Percentiles rank a stretch among this genome's conserved stretches.
Conservation (phyloP, 37 sponge, comb jelly and placozoan species). For the Amphimedon queenslandica region DNA sequence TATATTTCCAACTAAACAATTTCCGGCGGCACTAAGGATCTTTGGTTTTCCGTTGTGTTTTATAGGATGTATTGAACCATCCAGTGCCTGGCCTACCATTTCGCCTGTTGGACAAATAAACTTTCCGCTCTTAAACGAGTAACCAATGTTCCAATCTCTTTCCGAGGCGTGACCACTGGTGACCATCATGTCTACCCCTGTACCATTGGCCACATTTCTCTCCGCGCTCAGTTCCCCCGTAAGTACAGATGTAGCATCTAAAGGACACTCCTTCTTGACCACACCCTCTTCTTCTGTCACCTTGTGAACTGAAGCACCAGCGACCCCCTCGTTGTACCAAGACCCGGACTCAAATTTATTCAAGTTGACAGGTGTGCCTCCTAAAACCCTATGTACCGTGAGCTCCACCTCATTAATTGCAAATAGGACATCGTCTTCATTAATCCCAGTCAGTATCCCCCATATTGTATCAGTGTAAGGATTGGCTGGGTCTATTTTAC, state of each 20-base stretch:
- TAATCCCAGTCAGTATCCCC: constrained; percentile 61
- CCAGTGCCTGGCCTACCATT: constrained; percentile 13
- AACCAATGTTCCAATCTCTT: constrained; percentile 46
- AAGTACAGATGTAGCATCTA: constrained; percentile 36
- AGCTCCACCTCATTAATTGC: constrained; percentile 41
- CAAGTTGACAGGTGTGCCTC: constrained; percentile 31
- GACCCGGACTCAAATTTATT: constrained; percentile 50
- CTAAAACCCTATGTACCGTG: constrained; percentile 26
- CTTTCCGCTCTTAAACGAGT: constrained; percentile 33
- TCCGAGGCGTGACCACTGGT: constrained; percentile 73
- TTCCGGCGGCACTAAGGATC: constrained; percentile 61
- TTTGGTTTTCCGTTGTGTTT: constrained; percentile 28
- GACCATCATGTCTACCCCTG: constrained; percentile 61
- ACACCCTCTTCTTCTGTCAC: background rate
- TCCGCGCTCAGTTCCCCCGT: constrained; percentile 25
- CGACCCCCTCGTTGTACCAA: constrained; percentile 46
- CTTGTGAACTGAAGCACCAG: constrained; percentile 25
- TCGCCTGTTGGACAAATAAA: constrained; percentile 30
- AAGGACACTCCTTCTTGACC: constrained; percentile 21
- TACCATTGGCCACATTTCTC: constrained; percentile 5
- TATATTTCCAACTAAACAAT: constrained; percentile 57
- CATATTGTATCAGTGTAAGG: constrained; percentile 67
- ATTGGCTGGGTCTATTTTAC: constrained; percentile 47
- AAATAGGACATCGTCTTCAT: constrained; percentile 46
- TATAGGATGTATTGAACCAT: background rate